Conservation (phyloP, 2,888 invertebrate genomes). For the Cetonia aurata region DNA sequence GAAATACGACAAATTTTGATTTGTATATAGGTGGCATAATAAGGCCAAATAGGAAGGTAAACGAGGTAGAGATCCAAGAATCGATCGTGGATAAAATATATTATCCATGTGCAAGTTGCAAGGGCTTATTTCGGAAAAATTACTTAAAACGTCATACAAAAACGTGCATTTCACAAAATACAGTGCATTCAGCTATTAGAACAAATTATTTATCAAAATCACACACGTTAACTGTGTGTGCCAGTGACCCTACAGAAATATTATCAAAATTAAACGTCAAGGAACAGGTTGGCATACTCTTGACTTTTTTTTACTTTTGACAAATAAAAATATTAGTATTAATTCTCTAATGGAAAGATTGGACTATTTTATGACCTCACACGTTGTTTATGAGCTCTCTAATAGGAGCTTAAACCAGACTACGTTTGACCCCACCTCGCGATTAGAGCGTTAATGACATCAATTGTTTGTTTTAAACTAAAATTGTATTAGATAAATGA, state of each 20-base stretch:
- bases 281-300: conserved; percentile 40
- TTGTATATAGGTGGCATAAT: conserved; percentile 25
- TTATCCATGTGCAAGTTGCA: conserved; percentile 47
- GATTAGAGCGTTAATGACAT: too few species aligned
- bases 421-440: too few species aligned
- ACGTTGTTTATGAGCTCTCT: too few species aligned
- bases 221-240: conserved; percentile 49
- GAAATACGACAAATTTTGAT: too few species aligned
- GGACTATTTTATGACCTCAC: too few species aligned
- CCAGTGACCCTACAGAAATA: conserved; percentile 47
- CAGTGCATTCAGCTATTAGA: neutral
- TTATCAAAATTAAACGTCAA: conserved; percentile 51
- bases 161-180: conserved; percentile 33
- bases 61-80: conserved; percentile 6
- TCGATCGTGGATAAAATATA: conserved; percentile 15
- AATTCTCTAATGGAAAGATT: too few species aligned
- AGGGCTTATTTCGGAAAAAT: conserved; percentile 44
- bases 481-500: neutral
- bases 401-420: too few species aligned
- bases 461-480: too few species aligned
- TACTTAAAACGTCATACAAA: conserved; percentile 48
- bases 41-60: conserved; percentile 39
- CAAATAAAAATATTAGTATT: too few species aligned
- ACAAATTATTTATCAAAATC: conserved; percentile 42
- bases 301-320: too few species aligned